Evolutionary conservation across 2,797 vertebrate species (phyloP).

Genomic region (Peromyscus attwateri): DNA sequence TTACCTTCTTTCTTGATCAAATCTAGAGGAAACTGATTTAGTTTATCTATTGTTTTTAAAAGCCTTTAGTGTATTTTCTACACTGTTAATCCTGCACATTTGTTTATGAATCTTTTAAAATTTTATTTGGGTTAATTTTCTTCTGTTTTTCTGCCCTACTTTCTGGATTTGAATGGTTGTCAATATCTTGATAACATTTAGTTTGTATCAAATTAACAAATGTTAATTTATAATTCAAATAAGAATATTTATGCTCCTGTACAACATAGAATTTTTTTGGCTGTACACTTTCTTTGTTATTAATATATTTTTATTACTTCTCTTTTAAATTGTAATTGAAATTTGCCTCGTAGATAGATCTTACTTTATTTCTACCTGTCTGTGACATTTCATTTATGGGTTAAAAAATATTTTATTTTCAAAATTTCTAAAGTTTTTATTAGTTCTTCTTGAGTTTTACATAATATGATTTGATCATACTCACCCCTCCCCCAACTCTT

Average conservation of each 20-base stretch:
- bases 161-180: background rate
- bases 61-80: background rate
- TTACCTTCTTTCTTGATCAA: background rate
- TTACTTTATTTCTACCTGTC: slow-evolving; percentile 34
- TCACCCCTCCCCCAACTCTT: background rate
- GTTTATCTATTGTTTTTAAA: background rate
- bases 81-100: background rate
- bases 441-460: background rate
- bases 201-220: background rate
- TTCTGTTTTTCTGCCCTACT: background rate
- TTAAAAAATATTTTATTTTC: background rate
- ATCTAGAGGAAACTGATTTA: background rate
- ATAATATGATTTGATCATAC: background rate
- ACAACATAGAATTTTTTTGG: background rate
- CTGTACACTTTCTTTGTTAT: background rate
- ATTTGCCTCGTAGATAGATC: background rate
- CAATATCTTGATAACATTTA: background rate
- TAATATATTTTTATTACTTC: background rate
- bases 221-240: background rate
- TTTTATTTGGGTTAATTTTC: background rate
- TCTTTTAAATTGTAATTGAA: background rate
- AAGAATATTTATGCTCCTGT: background rate
- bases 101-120: background rate
- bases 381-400: background rate
- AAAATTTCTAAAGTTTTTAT: background rate